These are phyloP conservation scores for Microtus ochrogaster DNA, from an alignment of 2,113 vertebrate species.

Conservation along the genomic window DNA sequence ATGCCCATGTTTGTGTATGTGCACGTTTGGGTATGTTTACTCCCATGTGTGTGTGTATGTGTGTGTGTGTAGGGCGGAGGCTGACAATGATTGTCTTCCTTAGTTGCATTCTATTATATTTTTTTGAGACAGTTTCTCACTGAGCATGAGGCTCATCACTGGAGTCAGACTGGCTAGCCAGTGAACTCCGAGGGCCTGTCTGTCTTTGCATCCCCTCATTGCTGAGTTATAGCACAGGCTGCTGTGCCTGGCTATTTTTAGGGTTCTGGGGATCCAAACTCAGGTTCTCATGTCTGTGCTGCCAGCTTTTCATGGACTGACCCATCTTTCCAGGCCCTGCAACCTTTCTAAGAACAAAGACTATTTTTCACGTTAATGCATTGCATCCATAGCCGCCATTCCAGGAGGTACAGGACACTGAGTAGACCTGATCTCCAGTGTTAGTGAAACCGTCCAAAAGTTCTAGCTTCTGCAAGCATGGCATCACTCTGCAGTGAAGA, in stretches of 20 bases:
- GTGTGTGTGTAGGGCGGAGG: not conserved
- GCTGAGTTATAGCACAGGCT: not conserved
- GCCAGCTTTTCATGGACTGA: not conserved
- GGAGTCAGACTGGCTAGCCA: not conserved
- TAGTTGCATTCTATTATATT: not conserved
- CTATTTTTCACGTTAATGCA: slow-evolving; percentile 26
- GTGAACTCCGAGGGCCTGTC: not conserved
- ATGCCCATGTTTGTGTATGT: not conserved
- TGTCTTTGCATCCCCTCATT: not conserved
- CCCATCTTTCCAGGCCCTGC: not conserved
- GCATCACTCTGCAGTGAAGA: not conserved
- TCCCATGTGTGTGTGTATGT: not conserved
- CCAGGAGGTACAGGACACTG: not conserved
- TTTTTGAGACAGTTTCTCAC: not conserved
- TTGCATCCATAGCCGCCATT: not conserved
- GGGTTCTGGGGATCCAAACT: not conserved
- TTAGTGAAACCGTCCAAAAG: not conserved
- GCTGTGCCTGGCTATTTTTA: not conserved
- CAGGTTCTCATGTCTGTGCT: too few species aligned
- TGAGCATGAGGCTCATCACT: not conserved
- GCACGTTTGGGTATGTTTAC: not conserved
- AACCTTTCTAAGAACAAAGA: not conserved
- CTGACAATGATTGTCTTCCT: not conserved
- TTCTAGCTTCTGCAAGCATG: not conserved
- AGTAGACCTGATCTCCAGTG: not conserved